phyloP scores from a whole-genome alignment of 2,113 vertebrate species.

The Scytalopus superciliaris region DNA sequence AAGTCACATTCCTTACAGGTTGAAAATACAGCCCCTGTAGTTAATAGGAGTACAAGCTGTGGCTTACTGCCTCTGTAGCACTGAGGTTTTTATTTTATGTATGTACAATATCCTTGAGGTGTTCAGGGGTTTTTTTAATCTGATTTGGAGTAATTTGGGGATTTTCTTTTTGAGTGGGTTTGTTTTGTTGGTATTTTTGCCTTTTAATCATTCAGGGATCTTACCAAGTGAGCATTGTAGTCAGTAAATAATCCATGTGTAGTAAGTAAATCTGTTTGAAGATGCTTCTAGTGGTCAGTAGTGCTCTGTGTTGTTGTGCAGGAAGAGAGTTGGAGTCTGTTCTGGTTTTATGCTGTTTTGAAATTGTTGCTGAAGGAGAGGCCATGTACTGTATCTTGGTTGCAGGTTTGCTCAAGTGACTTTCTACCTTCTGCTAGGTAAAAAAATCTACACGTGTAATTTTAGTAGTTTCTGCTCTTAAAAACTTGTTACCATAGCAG shows the following conservation, averaged over 20 bases:
- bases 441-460: not conserved
- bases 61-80: not conserved
- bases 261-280: conserved; percentile 18
- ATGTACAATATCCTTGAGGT: not conserved
- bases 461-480: not conserved
- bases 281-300: not conserved
- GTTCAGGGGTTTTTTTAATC: not conserved
- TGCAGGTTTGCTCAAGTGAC: not conserved
- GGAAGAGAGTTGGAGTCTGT: not conserved
- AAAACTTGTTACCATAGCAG: not conserved
- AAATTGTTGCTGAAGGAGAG: not conserved
- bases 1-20: not conserved
- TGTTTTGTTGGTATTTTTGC: not conserved
- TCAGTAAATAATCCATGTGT: not conserved
- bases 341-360: not conserved
- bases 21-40: not conserved
- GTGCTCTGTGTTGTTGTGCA: not conserved
- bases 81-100: not conserved
- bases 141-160: not conserved
- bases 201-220: not conserved
- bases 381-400: not conserved
- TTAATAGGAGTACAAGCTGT: not conserved
- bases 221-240: not conserved
- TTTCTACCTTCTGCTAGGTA: not conserved
- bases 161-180: not conserved